Evolutionary conservation across 2,888 invertebrate genomes (phyloP), one percentile per base, ranked within the genome.

Genomic region (Vannuccia rotundouncinata): DNA sequence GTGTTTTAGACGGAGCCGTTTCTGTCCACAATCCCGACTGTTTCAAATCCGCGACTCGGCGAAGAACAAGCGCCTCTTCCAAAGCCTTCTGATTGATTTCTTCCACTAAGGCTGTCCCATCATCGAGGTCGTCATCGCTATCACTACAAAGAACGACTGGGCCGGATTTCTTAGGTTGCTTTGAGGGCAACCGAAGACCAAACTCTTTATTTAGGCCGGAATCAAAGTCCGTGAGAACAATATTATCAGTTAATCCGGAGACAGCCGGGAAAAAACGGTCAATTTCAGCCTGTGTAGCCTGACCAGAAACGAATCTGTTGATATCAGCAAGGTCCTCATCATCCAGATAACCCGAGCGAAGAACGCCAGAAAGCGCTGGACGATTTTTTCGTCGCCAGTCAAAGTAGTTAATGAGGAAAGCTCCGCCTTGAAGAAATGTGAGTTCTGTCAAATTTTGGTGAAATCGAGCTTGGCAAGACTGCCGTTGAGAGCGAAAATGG

Each of bases 11-110:
- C 87, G 96, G 90, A 81, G 95, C 91, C 84, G 93, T 92, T 88
- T 94, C 94, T 79, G 95, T 92, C 98, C 97, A 98, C 85, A 97
- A 90, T 59, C 97, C 98, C 86, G 95, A 94, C 86, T 94, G 92
- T 86, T 96, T 93, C 84, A 98, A 90, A 89, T 95, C 95, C 29
- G 92, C 91, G 86, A 97, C 93, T 87, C 95, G 91, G 86, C 94
- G 93, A 90, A 97, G 93, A 82, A 98, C 95, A 88, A 93, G 92
- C 31, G 96, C 97, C 90, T 98, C 95, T 91, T 92, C 88, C 13
- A 81, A 28, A 1, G 75, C 80, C n/a, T 77, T 59, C 29, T 79
- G 76, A 5, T 59, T 78, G 17, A 80, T 31, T 2, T 78, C 79
- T 10, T 31, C 31, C 2, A 1, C 76, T n/a, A 75, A n/a, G 5